These are phyloP conservation scores for Cossypha caffra DNA, from an alignment of 2,797 vertebrate species.

Conservation along the genomic window DNA sequence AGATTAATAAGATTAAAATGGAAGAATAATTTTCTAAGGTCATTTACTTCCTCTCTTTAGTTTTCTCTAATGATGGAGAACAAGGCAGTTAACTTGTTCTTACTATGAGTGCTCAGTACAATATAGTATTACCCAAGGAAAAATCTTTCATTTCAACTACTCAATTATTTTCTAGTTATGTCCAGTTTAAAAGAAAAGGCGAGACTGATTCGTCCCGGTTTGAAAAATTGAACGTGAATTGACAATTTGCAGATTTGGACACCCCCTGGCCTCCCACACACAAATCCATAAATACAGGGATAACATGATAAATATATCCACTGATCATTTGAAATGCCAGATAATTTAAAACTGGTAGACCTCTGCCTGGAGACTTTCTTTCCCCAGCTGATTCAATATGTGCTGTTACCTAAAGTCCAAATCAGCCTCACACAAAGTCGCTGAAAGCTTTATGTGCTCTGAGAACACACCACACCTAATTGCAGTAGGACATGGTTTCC, in stretches of 20 bases:
- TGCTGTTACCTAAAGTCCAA: conserved; percentile 64
- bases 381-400: conserved; percentile 7
- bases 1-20: conserved; percentile 45
- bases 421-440: conserved; percentile 44
- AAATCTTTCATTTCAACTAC: conserved; percentile 32
- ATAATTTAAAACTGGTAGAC: conserved; percentile 2
- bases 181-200: not conserved
- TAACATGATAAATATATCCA: conserved; percentile 37
- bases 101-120: not conserved
- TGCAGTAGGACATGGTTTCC: conserved; percentile 73
- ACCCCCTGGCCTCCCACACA: not conserved
- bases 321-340: not conserved
- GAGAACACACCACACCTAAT: conserved; percentile 72
- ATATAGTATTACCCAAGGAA: conserved; percentile 31
- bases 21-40: conserved; percentile 48
- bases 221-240: not conserved
- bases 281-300: not conserved
- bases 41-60: conserved; percentile 16
- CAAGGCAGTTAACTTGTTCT: not conserved
- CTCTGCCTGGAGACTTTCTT: conserved; percentile 22
- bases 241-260: not conserved
- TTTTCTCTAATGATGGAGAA: conserved; percentile 20
- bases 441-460: conserved; percentile 74
- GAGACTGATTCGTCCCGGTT: not conserved
- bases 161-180: not conserved